Evolutionary conservation across 1,140 invertebrate species (phyloP), one percentile per base, ranked within the genome.

Genomic region (Wiebesia pumilae): DNA sequence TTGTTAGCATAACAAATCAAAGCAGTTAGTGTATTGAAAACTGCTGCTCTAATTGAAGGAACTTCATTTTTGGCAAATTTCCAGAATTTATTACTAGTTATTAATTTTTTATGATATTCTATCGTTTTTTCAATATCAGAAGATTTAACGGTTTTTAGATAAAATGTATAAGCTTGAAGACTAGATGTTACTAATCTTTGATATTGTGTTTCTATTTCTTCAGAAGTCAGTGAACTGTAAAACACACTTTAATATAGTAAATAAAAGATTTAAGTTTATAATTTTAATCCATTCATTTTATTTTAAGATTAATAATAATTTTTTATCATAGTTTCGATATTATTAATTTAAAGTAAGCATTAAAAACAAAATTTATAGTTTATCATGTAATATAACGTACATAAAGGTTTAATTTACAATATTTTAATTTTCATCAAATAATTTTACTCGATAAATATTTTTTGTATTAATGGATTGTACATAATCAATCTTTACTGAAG

Each of bases 121-220:
- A 90, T 78, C 0, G 93, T 94, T 88, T 94, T 94, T 43, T 95
- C 90, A 43, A 96, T 93, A 89, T 95, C 93, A 24, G 94, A 90
- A 33, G 86, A 35, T 27, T 94, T 90, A 73, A 96, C 90, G 89
- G 94, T 94, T 69, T 95, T 94, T 43, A 96, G 89, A 89, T 96
- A 96, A 71, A 95, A 94, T 1, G 94, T 94, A 83, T 97, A 95
- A 4, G 95, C 96, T 89, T 96, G 95, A 14, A 98, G 92, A 89
- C 95, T 96, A 35, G 95, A 95, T 43, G 95, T 94, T 67, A 97
- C 88, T 33, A 97, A 92, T 88, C 96, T 94, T 87, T 96, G 94
- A 91, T 97, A 97, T 91, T 96, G 97, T 24, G 95, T 94, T 90
- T 97, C 96, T 89, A 96, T 95, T 90, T 97, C 97, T 90, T 97